Evolutionary conservation across 2,888 invertebrate species (phyloP).

Genomic region (Saturnia japonica): DNA sequence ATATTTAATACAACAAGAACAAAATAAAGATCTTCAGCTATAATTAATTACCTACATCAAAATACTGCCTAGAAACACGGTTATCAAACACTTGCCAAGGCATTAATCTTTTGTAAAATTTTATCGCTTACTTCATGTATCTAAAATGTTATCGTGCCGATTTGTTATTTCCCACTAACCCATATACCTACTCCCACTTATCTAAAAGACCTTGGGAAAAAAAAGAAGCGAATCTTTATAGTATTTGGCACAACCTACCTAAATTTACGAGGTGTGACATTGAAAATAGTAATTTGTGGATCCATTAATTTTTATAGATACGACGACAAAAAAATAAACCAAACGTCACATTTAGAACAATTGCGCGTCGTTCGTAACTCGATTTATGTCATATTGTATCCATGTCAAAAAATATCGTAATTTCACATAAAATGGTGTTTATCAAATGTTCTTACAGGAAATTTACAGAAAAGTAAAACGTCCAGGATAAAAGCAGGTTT

Average conservation of each 20-base stretch:
- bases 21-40: neutral
- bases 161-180: conserved; percentile 45
- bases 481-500: neutral
- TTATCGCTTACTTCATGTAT: conserved; percentile 4
- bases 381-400: neutral
- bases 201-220: conserved; percentile 46
- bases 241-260: conserved; percentile 54
- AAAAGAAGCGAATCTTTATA: conserved; percentile 41
- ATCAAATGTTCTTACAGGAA: neutral
- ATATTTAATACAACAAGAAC: neutral
- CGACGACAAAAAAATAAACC: conserved; percentile 40
- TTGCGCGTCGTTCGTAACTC: neutral
- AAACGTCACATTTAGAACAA: conserved; percentile 22
- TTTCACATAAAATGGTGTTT: neutral
- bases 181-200: conserved; percentile 47
- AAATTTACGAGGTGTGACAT: conserved; percentile 50
- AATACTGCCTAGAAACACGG: neutral
- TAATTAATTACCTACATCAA: neutral
- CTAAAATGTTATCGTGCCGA: conserved; percentile 11
- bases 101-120: neutral
- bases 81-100: neutral
- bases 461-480: neutral
- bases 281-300: conserved; percentile 55
- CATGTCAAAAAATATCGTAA: neutral
- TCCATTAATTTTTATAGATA: conserved; percentile 61